Percentiles rank a stretch among this genome's conserved stretches.
Evolutionary conservation across 2,113 vertebrate genomes (phyloP).

Genomic region (Lota lota): DNA sequence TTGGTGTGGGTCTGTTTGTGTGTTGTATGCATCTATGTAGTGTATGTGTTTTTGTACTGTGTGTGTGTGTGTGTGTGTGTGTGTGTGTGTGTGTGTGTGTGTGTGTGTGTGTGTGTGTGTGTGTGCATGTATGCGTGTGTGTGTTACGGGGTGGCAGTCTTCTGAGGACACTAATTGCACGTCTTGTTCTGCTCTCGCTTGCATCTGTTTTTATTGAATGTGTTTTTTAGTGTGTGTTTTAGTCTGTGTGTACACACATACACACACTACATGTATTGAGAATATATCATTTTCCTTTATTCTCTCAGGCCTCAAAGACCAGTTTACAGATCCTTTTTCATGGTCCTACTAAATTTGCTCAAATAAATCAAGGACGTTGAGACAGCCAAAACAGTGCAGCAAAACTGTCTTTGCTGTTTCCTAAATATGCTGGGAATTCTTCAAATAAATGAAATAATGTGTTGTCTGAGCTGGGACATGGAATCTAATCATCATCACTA

Average conservation of each 20-base stretch:
- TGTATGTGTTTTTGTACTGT: not conserved
- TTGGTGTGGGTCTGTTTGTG: not conserved
- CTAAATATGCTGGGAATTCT: no score
- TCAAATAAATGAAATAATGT: not conserved
- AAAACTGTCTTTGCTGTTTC: no score
- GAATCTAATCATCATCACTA: not conserved
- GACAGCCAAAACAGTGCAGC: no score
- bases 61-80: not conserved
- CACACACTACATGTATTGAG: no score
- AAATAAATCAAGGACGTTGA: no score
- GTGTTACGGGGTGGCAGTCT: not conserved
- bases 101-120: not conserved
- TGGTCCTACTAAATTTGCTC: no score
- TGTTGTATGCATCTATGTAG: not conserved
- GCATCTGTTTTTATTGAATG: not conserved
- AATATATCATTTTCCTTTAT: no score
- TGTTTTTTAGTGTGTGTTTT: no score
- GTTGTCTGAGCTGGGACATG: not conserved
- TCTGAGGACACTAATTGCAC: not conserved
- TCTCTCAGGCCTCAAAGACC: no score
- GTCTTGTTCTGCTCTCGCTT: not conserved
- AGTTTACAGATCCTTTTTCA: no score
- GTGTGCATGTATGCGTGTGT: not conserved
- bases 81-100: not conserved
- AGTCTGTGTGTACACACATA: no score